A percentile compares a stretch with the other conserved stretches of the same genome.
Conservation (phyloP, 1,140 invertebrate genomes). For the Drosophila littoralis region DNA sequence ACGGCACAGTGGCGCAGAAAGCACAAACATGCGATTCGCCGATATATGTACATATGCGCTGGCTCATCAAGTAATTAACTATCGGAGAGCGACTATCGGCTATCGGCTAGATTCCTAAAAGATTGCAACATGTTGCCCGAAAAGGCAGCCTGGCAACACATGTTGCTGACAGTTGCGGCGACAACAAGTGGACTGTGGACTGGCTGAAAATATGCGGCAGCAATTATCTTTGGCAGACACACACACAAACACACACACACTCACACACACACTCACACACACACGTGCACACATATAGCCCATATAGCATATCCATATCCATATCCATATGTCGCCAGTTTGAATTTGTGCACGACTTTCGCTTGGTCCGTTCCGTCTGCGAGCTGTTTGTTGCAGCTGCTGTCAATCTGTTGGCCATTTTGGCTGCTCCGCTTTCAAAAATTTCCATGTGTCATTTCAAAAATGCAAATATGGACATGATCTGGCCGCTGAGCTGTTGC, state of each 20-base stretch:
- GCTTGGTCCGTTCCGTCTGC: conserved; percentile 63
- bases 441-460: conserved; percentile 83
- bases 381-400: conserved; percentile 69
- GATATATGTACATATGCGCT: conserved; percentile 12
- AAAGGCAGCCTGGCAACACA: conserved; percentile 68
- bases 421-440: conserved; percentile 65
- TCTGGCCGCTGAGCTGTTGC: conserved; percentile 46
- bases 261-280: neutral
- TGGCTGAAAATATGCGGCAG: conserved; percentile 73
- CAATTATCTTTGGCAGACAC: conserved; percentile 70
- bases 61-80: conserved; percentile 41
- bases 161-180: conserved; percentile 59
- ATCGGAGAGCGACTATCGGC: neutral
- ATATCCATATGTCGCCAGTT: conserved; percentile 60
- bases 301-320: conserved; percentile 56
- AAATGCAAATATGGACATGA: conserved; percentile 83
- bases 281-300: conserved; percentile 23
- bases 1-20: conserved; percentile 62
- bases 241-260: neutral
- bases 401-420: conserved; percentile 79
- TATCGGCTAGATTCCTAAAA: conserved; percentile 48
- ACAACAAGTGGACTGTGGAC: conserved; percentile 67
- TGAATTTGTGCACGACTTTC: conserved; percentile 76
- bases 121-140: conserved; percentile 72
- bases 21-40: conserved; percentile 14